Evolutionary conservation across 2,113 vertebrate genomes (phyloP).

Genomic region (Megalops atlanticus): DNA sequence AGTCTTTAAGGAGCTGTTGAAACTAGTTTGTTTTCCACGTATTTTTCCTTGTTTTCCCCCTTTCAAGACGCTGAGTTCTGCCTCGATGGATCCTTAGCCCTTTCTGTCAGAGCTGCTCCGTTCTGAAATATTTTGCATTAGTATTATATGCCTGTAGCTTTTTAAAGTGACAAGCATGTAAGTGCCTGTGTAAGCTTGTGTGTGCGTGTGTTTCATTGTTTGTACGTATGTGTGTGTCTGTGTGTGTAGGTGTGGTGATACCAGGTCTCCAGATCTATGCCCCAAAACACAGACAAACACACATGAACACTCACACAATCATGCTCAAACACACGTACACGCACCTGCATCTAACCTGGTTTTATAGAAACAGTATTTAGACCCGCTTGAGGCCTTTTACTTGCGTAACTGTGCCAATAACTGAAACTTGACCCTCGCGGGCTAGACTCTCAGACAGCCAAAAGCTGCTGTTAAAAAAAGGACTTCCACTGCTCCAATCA

Average conservation of each 20-base stretch:
- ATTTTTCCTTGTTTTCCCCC: conserved; percentile 25
- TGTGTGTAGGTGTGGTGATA: neutral
- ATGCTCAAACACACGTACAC: neutral
- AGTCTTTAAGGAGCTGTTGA: conserved; percentile 25
- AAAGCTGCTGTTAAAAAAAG: neutral
- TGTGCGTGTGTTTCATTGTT: neutral
- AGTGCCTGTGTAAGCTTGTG: neutral
- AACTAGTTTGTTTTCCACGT: conserved; percentile 10
- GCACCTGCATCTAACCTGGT: neutral
- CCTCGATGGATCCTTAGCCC: neutral
- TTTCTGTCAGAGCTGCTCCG: neutral
- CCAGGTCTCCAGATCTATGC: neutral
- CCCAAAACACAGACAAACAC: neutral
- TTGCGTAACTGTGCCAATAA: neutral
- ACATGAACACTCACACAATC: neutral
- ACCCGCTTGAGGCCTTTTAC: neutral
- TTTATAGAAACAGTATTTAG: neutral
- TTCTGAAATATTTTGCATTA: conserved; percentile 6
- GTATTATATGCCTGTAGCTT: neutral
- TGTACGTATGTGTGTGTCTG: neutral
- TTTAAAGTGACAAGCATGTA: neutral
- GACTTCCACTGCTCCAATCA: neutral
- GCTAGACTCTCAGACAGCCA: neutral
- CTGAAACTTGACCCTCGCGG: neutral
- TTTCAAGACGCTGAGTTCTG: neutral